Evolutionary conservation across 2,113 vertebrate species (phyloP), one percentile per base, ranked within the genome.

Genomic region (Mus spicilegus): DNA sequence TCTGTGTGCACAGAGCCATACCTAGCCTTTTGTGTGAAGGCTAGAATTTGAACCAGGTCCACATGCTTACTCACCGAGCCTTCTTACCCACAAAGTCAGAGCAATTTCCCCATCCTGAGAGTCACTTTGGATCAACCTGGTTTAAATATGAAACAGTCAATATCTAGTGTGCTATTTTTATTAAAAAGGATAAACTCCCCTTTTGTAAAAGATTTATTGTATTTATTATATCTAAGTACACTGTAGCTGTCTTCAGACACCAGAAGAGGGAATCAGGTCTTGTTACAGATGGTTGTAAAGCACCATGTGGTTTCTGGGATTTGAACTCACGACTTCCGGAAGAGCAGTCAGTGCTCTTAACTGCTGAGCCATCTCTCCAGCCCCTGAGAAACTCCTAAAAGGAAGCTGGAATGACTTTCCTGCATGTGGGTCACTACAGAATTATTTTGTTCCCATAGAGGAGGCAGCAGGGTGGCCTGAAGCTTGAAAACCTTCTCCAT

Each of bases 11-110:
- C 24, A 76, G 20, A 17, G 56, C 46, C 3, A 5, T 61, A 63
- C 39, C 81, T 46, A 16, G n/a, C 13, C 3, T 39, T 61, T 61
- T 39, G 16, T 9, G 80, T 42, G 22, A 22, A 13, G 22, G 13
- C n/a, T 36, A 14, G 56, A 13, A 39, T 82, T 22, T 61, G 22
- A 82, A 42, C 12, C 80, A 82, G 56, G n/a, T 82, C 56, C 0
- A 1, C 7, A 2, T 2, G 3, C 24, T 39, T n/a, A 24, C 33
- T 26, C 54, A 82, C 36, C 12, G 2, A 63, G 58, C 1, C 4
- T 13, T 61, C n/a, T 61, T 42, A 61, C 24, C 80, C 26, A 5
- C 42, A 76, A 5, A 46, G 22, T 61, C 82, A 39, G 82, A 67
- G 28, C 39, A 65, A 33, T 33, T 20, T 7, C 61, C 61, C 61